Conservation (phyloP, 1,140 invertebrate species). For the Eciton burchellii region DNA sequence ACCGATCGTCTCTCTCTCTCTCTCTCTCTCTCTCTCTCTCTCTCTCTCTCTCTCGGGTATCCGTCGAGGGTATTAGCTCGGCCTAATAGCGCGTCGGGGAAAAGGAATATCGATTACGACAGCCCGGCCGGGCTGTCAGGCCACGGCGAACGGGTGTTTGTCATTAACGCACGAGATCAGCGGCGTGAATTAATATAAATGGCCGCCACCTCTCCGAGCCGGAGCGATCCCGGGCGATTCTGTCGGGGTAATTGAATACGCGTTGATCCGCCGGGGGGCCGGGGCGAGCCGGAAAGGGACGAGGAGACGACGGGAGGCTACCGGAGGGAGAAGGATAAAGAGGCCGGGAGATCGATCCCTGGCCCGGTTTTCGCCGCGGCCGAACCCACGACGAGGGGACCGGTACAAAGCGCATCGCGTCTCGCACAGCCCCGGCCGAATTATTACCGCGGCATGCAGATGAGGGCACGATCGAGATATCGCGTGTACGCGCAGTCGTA, state of each 20-base stretch:
- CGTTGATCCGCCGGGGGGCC: conserved; percentile 48
- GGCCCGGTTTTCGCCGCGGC: conserved; percentile 71
- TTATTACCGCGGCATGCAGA: conserved; percentile 76
- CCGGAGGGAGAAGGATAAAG: conserved; percentile 40
- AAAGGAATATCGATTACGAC: conserved; percentile 53
- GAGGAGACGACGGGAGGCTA: conserved; percentile 20
- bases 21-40: no score
- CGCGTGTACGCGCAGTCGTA: conserved; percentile 69
- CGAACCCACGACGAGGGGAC: conserved; percentile 56
- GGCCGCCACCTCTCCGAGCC: conserved; percentile 32
- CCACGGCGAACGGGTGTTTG: conserved; percentile 53
- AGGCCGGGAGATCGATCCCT: conserved; percentile 64
- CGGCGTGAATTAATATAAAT: conserved; percentile 64
- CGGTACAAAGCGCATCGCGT: conserved; percentile 64
- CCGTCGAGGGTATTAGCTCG: background rate
- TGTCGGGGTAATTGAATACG: conserved; percentile 69
- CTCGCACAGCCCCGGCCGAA: conserved; percentile 68
- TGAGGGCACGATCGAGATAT: conserved; percentile 76
- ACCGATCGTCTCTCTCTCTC: no score
- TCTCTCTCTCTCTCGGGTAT: background rate
- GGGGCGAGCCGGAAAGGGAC: conserved; percentile 10
- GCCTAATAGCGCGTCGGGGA: conserved; percentile 29
- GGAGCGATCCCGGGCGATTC: conserved; percentile 51
- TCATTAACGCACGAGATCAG: conserved; percentile 61
- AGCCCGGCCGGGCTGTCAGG: conserved; percentile 24